Evolutionary conservation across 2,888 invertebrate species (phyloP).

Genomic region (Archaeoteleia sp.): DNA sequence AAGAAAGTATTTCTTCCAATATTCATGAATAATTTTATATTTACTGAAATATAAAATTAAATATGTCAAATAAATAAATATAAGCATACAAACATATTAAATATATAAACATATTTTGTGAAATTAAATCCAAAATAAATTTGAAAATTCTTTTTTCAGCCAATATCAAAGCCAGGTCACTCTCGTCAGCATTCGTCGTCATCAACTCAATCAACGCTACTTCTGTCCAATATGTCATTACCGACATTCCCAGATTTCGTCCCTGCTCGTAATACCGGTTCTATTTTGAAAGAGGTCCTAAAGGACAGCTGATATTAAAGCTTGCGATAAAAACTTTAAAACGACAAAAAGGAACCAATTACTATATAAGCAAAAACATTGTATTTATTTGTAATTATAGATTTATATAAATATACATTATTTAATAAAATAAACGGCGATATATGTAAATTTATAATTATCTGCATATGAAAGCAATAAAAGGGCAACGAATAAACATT

Average conservation of each 20-base stretch:
- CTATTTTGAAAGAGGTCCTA: constrained; percentile 80
- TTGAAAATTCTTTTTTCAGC: constrained; percentile 56
- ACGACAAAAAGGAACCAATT: neutral
- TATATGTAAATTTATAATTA: constrained; percentile 13
- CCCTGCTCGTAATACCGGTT: constrained; percentile 78
- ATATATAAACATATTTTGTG: constrained; percentile 6
- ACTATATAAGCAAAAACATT: constrained; percentile 7
- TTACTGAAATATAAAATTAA: no score
- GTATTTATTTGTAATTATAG: constrained; percentile 19
- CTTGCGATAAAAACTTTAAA: no score
- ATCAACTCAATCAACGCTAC: constrained; percentile 75
- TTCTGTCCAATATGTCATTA: constrained; percentile 77
- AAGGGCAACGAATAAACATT: no score
- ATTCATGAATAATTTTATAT: no score
- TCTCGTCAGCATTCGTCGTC: constrained; percentile 71
- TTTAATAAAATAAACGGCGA: neutral
- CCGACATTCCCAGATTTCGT: constrained; percentile 78
- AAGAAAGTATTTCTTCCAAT: no score
- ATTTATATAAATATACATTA: no score
- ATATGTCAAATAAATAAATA: no score
- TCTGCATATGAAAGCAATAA: constrained; percentile 3
- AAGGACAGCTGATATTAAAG: constrained; percentile 77
- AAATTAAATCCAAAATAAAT: no score
- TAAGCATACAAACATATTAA: no score
- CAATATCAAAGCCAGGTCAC: constrained; percentile 66